These are phyloP conservation scores for Wiebesia pumilae DNA, from an alignment of 1,140 invertebrate genomes.

Conservation along the genomic window DNA sequence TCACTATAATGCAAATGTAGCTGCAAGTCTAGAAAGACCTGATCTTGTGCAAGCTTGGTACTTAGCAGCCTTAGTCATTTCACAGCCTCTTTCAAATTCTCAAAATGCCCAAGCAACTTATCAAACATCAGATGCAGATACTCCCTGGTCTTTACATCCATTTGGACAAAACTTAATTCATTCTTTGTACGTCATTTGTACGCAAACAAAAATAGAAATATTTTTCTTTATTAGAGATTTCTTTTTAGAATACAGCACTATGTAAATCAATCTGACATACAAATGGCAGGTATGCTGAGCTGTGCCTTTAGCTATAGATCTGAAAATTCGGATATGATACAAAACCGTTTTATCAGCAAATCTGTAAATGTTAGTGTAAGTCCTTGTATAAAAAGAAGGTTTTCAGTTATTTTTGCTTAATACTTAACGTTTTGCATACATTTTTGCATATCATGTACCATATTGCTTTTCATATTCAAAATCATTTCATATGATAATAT, in stretches of 20 bases:
- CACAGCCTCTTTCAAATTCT: constrained; percentile 69
- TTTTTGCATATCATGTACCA: constrained; percentile 17
- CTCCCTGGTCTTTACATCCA: constrained; percentile 87
- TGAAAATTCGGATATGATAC: constrained; percentile 66
- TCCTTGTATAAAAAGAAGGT: constrained; percentile 50
- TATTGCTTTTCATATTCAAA: constrained; percentile 23
- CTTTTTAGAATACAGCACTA: constrained; percentile 84
- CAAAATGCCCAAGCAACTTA: constrained; percentile 64
- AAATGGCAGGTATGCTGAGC: constrained; percentile 94
- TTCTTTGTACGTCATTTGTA: constrained; percentile 81
- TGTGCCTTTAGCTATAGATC: constrained; percentile 85
- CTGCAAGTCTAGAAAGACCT: constrained; percentile 82
- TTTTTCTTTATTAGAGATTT: neutral
- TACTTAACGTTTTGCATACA: neutral
- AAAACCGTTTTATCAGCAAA: constrained; percentile 69
- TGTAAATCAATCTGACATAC: constrained; percentile 87
- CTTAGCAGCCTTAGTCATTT: constrained; percentile 82
- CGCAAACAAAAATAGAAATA: constrained; percentile 6
- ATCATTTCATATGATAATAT: neutral
- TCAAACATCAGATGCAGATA: constrained; percentile 78
- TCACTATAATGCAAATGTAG: constrained; percentile 85
- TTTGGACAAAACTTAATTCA: constrained; percentile 90
- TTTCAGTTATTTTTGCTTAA: constrained; percentile 9
- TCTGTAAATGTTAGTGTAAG: constrained; percentile 76
- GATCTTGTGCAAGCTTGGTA: constrained; percentile 92